Conservation (phyloP, 2,113 vertebrate genomes). For the rabbit (Oryctolagus cuniculus) region DNA sequence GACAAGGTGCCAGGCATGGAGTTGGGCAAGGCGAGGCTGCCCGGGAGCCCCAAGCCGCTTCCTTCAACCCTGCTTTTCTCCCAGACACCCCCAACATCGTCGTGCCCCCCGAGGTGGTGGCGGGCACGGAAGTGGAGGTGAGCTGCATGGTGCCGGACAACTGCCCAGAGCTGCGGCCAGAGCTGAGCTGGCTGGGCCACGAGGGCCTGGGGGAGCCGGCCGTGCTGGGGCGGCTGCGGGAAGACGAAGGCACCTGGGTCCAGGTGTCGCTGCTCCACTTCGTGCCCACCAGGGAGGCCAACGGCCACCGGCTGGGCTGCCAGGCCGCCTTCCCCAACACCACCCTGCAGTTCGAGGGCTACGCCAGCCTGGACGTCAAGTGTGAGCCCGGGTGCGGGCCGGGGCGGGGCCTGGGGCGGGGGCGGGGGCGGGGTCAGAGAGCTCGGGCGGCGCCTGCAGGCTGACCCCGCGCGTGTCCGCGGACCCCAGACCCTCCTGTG, state of each 20-base stretch:
- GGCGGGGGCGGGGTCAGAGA: background rate
- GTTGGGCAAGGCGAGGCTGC: background rate
- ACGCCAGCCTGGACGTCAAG: constrained; percentile 92
- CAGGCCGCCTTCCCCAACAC: constrained; percentile 92
- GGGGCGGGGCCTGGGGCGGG: background rate
- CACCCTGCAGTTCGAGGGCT: constrained; percentile 91
- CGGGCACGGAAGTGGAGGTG: constrained; percentile 90
- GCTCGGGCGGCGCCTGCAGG: accelerated
- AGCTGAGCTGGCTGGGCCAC: constrained; percentile 93
- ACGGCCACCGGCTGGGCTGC: constrained; percentile 93
- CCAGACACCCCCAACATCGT: constrained; percentile 93
- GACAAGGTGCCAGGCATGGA: background rate
- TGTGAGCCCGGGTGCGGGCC: constrained; percentile 88
- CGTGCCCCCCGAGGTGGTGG: constrained; percentile 92
- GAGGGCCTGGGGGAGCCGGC: constrained; percentile 91
- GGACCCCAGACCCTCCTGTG: constrained; percentile 87
- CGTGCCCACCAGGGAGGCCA: constrained; percentile 91
- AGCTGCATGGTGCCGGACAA: constrained; percentile 94
- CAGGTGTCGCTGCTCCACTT: constrained; percentile 92
- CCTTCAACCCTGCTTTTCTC: background rate
- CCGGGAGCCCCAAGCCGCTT: accelerated
- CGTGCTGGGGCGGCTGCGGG: constrained; percentile 88
- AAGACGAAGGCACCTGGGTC: constrained; percentile 92
- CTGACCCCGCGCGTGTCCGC: background rate
- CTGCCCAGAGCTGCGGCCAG: constrained; percentile 93